These are phyloP conservation scores for Lypha dubia DNA, from an alignment of 2,888 invertebrate genomes.

Conservation along the genomic window DNA sequence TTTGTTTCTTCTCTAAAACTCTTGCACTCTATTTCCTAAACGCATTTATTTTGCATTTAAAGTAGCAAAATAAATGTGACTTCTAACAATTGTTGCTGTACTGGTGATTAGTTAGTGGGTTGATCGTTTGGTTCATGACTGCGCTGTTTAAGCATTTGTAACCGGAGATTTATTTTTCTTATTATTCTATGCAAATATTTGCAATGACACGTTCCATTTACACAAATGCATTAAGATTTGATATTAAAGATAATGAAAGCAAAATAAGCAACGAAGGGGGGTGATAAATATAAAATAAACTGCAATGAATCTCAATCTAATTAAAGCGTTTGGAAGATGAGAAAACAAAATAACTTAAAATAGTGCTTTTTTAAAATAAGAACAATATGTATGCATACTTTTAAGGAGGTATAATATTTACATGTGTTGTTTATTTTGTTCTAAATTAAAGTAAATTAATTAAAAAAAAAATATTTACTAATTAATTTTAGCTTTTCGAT, in stretches of 20 bases:
- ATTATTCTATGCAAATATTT: constrained; percentile 72
- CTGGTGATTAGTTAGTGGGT: neutral
- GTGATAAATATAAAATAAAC: constrained; percentile 26
- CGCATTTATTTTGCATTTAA: constrained; percentile 75
- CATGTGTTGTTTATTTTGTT: neutral
- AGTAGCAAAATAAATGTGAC: constrained; percentile 52
- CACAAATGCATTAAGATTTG: constrained; percentile 68
- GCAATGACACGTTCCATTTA: constrained; percentile 71
- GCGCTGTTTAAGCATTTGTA: constrained; percentile 49
- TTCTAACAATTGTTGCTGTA: constrained; percentile 33
- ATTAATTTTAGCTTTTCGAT: neutral
- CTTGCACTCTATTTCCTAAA: constrained; percentile 77
- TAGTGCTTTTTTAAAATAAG: neutral
- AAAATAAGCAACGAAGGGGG: constrained; percentile 11
- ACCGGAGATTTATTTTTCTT: constrained; percentile 72
- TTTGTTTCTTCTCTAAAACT: constrained; percentile 59
- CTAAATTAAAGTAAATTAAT: constrained; percentile 18
- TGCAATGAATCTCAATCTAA: constrained; percentile 61
- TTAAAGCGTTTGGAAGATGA: constrained; percentile 38
- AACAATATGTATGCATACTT: neutral
- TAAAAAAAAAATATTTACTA: constrained; percentile 36
- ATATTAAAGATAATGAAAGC: constrained; percentile 57
- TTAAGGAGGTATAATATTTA: neutral
- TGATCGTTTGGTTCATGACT: constrained; percentile 33
- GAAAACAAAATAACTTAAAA: neutral